A percentile compares a stretch with the other conserved stretches of the same genome.
phyloP scores from a whole-genome alignment of 2,113 vertebrate species.

The Petrocephalus microphthalmus region DNA sequence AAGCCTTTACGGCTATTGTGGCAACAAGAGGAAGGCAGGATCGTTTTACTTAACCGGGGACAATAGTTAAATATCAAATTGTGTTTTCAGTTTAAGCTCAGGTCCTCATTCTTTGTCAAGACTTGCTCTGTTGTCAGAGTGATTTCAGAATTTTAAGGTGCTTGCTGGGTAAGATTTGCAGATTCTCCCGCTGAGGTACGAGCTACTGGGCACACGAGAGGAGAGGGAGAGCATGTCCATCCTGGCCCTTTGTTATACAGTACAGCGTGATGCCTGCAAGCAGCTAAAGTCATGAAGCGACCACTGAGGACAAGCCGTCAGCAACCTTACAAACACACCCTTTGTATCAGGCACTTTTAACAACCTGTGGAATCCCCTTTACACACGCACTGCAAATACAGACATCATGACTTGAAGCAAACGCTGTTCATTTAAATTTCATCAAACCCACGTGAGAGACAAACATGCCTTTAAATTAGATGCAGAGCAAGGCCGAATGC shows the following conservation, averaged over 20 bases:
- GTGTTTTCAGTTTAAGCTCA: slow-evolving; percentile 28
- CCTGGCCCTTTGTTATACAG: slow-evolving; percentile 9
- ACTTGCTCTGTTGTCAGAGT: slow-evolving; percentile 25
- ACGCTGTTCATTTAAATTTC: not conserved
- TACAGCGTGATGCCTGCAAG: slow-evolving; percentile 16
- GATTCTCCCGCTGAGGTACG: slow-evolving; percentile 5
- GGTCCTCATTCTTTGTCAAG: slow-evolving; percentile 20
- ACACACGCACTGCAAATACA: not conserved
- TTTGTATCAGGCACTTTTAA: not conserved
- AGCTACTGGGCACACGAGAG: slow-evolving; percentile 28
- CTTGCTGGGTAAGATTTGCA: not conserved
- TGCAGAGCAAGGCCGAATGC: not conserved
- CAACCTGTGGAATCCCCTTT: not conserved
- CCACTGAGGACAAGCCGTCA: slow-evolving; percentile 20
- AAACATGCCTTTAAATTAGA: not conserved
- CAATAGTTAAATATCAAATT: slow-evolving; percentile 37
- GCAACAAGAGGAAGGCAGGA: slow-evolving; percentile 43
- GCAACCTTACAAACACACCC: not conserved
- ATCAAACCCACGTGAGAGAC: not conserved
- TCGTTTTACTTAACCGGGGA: slow-evolving; percentile 29
- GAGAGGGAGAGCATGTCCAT: not conserved
- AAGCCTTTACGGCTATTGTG: slow-evolving; percentile 39
- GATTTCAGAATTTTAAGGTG: slow-evolving; percentile 31
- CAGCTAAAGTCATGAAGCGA: slow-evolving; percentile 28
- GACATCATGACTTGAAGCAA: not conserved